These are phyloP conservation scores for Misgurnus anguillicaudatus DNA, from an alignment of 2,113 vertebrate species.

Conservation along the genomic window DNA sequence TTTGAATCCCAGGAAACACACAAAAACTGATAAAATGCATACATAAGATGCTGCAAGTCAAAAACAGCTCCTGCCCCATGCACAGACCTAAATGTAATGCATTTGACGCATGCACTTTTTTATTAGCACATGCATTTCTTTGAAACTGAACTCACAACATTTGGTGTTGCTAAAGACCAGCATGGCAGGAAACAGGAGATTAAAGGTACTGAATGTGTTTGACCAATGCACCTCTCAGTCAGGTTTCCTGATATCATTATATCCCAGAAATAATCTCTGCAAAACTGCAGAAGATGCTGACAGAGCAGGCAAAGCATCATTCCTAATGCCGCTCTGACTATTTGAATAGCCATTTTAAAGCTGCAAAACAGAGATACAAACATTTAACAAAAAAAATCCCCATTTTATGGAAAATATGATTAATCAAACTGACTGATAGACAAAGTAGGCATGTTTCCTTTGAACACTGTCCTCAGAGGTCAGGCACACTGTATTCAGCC, in stretches of 20 bases:
- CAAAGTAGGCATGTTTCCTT: constrained; percentile 6
- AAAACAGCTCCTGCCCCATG: no score
- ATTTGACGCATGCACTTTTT: no score
- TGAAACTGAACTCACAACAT: neutral
- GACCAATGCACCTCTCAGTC: neutral
- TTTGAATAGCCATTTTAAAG: neutral
- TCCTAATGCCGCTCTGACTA: neutral
- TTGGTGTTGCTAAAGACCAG: no score
- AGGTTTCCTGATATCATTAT: neutral
- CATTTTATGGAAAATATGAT: constrained; percentile 14
- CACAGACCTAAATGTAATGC: no score
- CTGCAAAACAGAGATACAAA: neutral
- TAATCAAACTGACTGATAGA: constrained; percentile 9
- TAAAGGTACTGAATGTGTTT: neutral
- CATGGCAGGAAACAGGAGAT: neutral
- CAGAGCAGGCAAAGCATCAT: neutral
- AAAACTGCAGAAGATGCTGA: neutral
- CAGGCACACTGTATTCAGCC: neutral
- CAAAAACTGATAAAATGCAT: no score
- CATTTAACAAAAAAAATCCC: constrained; percentile 10
- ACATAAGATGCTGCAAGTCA: neutral
- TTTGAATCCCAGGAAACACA: no score
- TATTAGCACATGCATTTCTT: neutral
- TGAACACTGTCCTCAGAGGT: constrained; percentile 9
- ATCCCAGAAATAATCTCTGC: neutral